Conservation (phyloP, 2,113 vertebrate genomes). For the Recurvirostra avosetta region DNA sequence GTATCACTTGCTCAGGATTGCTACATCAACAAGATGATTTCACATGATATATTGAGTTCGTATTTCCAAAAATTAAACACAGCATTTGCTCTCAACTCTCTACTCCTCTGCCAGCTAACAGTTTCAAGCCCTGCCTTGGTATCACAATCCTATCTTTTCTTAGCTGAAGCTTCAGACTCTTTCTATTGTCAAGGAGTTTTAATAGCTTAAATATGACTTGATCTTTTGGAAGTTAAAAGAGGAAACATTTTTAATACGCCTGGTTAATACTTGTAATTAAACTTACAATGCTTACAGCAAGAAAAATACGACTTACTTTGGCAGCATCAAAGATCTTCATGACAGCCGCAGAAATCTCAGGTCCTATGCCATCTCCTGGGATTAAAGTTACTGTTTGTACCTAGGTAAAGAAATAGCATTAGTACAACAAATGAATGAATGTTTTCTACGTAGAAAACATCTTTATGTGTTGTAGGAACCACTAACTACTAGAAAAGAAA, state of each 20-base stretch:
- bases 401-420: slow-evolving; percentile 65
- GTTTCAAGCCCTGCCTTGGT: background rate
- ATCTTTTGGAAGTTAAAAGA: background rate
- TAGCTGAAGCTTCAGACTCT: background rate
- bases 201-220: background rate
- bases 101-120: background rate
- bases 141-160: background rate
- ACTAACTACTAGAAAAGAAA: background rate
- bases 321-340: slow-evolving; percentile 95
- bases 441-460: background rate
- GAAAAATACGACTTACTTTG: slow-evolving; percentile 73
- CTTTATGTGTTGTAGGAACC: background rate
- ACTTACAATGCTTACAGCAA: background rate
- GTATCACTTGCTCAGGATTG: background rate
- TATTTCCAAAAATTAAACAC: background rate
- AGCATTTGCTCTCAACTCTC: background rate
- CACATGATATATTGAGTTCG: background rate
- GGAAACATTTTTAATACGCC: background rate
- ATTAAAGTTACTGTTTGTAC: slow-evolving; percentile 92
- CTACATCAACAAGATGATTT: background rate
- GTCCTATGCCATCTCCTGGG: slow-evolving; percentile 96
- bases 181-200: background rate
- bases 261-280: background rate
- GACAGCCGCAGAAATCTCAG: slow-evolving; percentile 90
- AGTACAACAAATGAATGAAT: background rate